A percentile compares a stretch with the other conserved stretches of the same genome.
Conservation (phyloP, 2,888 invertebrate species). For the Linhomoeus sp. region DNA sequence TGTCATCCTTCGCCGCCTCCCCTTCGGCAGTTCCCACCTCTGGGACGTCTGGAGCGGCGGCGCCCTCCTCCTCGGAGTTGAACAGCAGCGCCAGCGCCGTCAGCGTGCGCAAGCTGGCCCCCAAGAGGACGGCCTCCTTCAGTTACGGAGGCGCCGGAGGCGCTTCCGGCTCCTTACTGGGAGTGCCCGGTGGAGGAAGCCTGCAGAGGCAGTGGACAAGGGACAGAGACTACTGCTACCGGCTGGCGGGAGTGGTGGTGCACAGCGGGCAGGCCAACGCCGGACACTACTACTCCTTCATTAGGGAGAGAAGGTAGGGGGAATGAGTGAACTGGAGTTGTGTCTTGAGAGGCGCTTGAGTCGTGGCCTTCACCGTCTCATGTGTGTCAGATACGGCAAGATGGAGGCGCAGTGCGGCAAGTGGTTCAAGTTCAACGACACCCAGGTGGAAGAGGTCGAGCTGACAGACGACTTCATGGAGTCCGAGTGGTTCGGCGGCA, state of each 20-base stretch:
- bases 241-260: slow-evolving; percentile 36
- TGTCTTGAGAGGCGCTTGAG: too few species aligned
- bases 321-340: too few species aligned
- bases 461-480: slow-evolving; percentile 33
- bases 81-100: neutral
- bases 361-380: too few species aligned
- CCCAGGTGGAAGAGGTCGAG: slow-evolving; percentile 34
- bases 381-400: too few species aligned
- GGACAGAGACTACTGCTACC: slow-evolving; percentile 21
- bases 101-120: too few species aligned
- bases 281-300: slow-evolving; percentile 38
- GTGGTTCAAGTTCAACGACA: slow-evolving; percentile 38
- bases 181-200: too few species aligned
- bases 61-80: neutral
- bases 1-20: slow-evolving; percentile 1
- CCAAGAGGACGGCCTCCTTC: too few species aligned
- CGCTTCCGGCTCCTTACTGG: too few species aligned
- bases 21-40: neutral
- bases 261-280: slow-evolving; percentile 39
- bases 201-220: too few species aligned
- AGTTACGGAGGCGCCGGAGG: too few species aligned
- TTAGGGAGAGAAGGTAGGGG: slow-evolving; percentile 26
- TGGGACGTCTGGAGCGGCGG: neutral
- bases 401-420: slow-evolving; percentile 17
- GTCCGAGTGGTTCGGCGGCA: slow-evolving; percentile 36